Conservation (phyloP, 2,888 invertebrate species). For the Bhutanitis thaidina region DNA sequence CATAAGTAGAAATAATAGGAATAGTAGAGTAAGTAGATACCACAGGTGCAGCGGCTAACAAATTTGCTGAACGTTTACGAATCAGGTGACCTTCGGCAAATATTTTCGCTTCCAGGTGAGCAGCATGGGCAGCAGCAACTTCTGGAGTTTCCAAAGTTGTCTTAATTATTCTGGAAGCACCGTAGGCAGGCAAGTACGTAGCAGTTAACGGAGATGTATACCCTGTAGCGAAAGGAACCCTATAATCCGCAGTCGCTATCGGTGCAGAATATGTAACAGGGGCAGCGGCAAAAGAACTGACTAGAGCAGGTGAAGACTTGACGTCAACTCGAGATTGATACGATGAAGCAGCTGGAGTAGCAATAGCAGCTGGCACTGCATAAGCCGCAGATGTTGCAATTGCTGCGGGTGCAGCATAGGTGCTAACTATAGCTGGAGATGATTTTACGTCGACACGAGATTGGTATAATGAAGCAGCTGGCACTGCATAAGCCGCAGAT, state of each 20-base stretch:
- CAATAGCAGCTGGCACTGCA: no score
- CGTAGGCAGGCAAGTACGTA: constrained; percentile 9
- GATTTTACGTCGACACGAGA: no score
- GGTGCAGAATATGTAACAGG: constrained; percentile 31
- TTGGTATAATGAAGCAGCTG: no score
- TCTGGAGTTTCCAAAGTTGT: neutral
- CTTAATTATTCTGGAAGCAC: neutral
- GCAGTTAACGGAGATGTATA: constrained; percentile 26
- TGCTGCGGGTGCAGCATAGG: no score
- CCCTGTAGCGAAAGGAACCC: constrained; percentile 26
- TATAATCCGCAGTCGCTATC: constrained; percentile 25
- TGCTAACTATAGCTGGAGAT: no score
- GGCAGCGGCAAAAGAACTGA: constrained; percentile 27
- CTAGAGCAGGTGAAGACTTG: constrained; percentile 40
- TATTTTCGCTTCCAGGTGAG: neutral
- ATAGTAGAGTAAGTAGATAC: constrained; percentile 31
- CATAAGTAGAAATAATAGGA: constrained; percentile 45
- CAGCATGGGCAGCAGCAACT: neutral
- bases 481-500: constrained; percentile 26
- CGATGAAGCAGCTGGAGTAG: no score
- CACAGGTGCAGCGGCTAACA: constrained; percentile 33
- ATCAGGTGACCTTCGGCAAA: constrained; percentile 51
- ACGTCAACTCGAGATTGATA: constrained; percentile 44
- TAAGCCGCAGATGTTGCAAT: no score
- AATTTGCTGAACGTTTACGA: constrained; percentile 57